These are phyloP conservation scores for Pachyrhynchus sulphureomaculatus DNA, from an alignment of 1,140 invertebrate genomes.

Conservation along the genomic window DNA sequence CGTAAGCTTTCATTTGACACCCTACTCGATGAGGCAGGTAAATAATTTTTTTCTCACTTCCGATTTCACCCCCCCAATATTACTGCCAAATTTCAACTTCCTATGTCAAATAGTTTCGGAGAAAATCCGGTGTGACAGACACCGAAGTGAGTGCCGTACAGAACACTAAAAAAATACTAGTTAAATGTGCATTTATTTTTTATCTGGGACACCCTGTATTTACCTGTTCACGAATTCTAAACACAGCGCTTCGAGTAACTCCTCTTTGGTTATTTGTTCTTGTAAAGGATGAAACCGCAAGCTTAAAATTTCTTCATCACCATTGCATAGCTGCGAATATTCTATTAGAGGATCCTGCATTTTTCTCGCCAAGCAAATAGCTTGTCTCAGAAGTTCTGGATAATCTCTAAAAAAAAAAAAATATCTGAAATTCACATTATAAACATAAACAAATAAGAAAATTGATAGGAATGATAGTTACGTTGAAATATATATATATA, in stretches of 20 bases:
- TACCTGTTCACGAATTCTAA: conserved; percentile 83
- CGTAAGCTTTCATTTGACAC: no score
- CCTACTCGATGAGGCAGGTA: no score
- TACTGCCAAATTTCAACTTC: no score
- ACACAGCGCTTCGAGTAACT: conserved; percentile 80
- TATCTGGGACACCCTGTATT: no score
- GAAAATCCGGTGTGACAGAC: no score
- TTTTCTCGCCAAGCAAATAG: conserved; percentile 87
- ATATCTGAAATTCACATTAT: background rate
- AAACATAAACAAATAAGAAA: background rate
- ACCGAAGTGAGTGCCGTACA: no score
- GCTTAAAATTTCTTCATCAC: conserved; percentile 94
- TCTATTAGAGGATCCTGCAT: conserved; percentile 96
- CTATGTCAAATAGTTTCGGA: no score
- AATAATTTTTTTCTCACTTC: no score
- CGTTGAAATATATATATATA: no score
- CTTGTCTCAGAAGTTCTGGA: conserved; percentile 82
- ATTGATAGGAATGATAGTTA: no score
- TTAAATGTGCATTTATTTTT: background rate
- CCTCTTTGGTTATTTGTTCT: conserved; percentile 83
- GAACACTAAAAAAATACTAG: background rate
- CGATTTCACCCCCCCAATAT: no score
- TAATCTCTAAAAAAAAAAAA: conserved; percentile 67
- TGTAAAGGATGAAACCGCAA: conserved; percentile 87
- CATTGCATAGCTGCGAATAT: conserved; percentile 92